Evolutionary conservation across 1,140 invertebrate species (phyloP).

Genomic region (Neodiprion fabricii): DNA sequence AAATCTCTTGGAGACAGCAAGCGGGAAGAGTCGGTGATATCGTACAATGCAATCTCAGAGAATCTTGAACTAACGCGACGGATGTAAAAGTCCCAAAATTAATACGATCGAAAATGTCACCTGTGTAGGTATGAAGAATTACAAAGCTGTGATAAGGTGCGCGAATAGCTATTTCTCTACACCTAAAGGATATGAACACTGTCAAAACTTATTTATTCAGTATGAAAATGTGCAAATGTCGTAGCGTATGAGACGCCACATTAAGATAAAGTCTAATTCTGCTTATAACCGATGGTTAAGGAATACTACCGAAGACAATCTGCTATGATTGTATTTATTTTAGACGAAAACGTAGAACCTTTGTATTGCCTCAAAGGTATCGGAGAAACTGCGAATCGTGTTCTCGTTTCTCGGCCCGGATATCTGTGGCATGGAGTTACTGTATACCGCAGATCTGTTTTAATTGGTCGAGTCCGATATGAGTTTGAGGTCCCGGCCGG

Average conservation of each 20-base stretch:
- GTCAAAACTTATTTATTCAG: too few relatives aligned
- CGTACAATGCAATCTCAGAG: neutral
- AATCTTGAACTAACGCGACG: neutral
- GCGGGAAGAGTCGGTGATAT: neutral
- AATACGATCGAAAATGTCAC: neutral
- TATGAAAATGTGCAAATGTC: too few relatives aligned
- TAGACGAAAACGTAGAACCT: too few relatives aligned
- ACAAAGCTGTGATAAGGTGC: too few relatives aligned
- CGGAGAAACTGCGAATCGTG: neutral
- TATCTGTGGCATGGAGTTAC: neutral
- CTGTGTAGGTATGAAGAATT: too few relatives aligned
- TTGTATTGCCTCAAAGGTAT: neutral
- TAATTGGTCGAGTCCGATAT: slow-evolving; percentile 53
- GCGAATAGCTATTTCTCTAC: too few relatives aligned
- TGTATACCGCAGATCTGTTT: neutral
- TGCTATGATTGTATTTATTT: too few relatives aligned
- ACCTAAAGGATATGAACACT: too few relatives aligned
- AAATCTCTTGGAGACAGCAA: neutral
- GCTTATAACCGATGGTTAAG: too few relatives aligned
- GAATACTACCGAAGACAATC: too few relatives aligned
- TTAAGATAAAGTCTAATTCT: too few relatives aligned
- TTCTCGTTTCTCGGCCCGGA: neutral
- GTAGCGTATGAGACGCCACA: too few relatives aligned
- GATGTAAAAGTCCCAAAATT: neutral
- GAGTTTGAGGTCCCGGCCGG: slow-evolving; percentile 60